These are phyloP conservation scores for Sphaerophoria taeniata DNA, from an alignment of 2,888 invertebrate species.

Conservation along the genomic window DNA sequence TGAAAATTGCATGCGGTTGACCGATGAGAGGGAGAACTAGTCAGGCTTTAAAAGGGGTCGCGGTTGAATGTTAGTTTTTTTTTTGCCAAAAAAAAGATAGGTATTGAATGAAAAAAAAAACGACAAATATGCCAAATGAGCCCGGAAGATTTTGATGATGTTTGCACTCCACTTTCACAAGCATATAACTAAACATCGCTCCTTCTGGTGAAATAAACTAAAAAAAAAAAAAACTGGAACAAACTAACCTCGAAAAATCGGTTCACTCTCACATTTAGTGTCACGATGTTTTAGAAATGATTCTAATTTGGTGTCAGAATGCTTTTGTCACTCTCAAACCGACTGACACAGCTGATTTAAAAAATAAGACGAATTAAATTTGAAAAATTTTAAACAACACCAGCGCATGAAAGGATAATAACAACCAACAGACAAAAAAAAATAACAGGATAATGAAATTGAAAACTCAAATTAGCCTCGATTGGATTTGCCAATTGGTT, in stretches of 20 bases:
- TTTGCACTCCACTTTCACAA: slow-evolving; percentile 27
- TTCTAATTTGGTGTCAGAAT: neutral
- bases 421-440: neutral
- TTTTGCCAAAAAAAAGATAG: slow-evolving; percentile 11
- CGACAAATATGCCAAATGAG: slow-evolving; percentile 45
- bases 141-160: slow-evolving; percentile 23
- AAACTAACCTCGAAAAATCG: slow-evolving; percentile 16
- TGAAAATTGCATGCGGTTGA: slow-evolving; percentile 64
- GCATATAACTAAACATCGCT: neutral
- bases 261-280: slow-evolving; percentile 20
- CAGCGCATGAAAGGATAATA: slow-evolving; percentile 33
- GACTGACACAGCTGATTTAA: neutral
- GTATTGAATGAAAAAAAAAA: neutral
- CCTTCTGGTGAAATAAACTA: slow-evolving; percentile 29
- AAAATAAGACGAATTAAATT: slow-evolving; percentile 12
- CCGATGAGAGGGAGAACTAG: neutral
- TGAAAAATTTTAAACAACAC: neutral
- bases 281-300: slow-evolving; percentile 32
- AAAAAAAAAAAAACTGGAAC: slow-evolving; percentile 4
- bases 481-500: slow-evolving; percentile 10
- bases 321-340: slow-evolving; percentile 11
- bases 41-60: neutral
- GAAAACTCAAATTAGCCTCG: slow-evolving; percentile 61
- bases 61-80: neutral
- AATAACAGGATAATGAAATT: slow-evolving; percentile 64